Percentiles rank a stretch among this genome's conserved stretches.
Evolutionary conservation across 37 sponge, comb jelly and placozoan genomes (phyloP).

Genomic region (Aphrocallistes beatrix): DNA sequence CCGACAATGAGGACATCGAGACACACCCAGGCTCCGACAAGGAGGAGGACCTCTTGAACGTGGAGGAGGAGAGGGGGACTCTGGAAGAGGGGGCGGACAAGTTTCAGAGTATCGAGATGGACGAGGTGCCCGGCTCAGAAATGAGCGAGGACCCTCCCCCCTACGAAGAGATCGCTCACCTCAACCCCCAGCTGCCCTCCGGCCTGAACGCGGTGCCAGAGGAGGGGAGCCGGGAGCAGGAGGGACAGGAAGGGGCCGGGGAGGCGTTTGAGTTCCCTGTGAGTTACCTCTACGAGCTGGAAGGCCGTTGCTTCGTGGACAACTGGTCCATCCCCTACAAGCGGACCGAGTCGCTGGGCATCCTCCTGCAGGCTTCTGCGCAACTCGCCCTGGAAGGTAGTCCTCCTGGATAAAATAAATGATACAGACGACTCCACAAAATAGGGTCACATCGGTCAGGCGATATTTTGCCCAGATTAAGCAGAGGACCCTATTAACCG

Average conservation of each 20-base stretch:
- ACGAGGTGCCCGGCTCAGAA: neutral
- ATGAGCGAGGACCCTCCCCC: slow-evolving; percentile 9
- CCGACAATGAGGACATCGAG: neutral
- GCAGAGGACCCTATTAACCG: too few species aligned
- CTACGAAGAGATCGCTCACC: neutral
- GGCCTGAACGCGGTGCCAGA: neutral
- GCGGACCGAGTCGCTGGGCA: slow-evolving; percentile 62
- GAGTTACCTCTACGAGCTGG: slow-evolving; percentile 77
- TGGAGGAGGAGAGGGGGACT: too few species aligned
- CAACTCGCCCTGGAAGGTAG: slow-evolving; percentile 54
- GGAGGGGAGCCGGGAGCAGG: neutral
- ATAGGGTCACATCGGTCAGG: too few species aligned
- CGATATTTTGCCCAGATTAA: too few species aligned
- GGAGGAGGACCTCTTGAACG: neutral
- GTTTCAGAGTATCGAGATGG: neutral
- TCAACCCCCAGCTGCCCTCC: neutral
- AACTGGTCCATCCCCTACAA: slow-evolving; percentile 82
- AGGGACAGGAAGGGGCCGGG: neutral
- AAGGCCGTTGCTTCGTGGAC: slow-evolving; percentile 71
- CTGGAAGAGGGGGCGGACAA: too few species aligned
- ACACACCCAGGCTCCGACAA: neutral
- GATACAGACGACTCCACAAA: too few species aligned
- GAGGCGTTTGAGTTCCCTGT: slow-evolving; percentile 55
- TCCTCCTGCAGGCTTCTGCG: slow-evolving; percentile 57
- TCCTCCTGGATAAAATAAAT: too few species aligned